Evolutionary conservation across 2,888 invertebrate species (phyloP), one percentile per base, ranked within the genome.

Genomic region (Anodontia alba): DNA sequence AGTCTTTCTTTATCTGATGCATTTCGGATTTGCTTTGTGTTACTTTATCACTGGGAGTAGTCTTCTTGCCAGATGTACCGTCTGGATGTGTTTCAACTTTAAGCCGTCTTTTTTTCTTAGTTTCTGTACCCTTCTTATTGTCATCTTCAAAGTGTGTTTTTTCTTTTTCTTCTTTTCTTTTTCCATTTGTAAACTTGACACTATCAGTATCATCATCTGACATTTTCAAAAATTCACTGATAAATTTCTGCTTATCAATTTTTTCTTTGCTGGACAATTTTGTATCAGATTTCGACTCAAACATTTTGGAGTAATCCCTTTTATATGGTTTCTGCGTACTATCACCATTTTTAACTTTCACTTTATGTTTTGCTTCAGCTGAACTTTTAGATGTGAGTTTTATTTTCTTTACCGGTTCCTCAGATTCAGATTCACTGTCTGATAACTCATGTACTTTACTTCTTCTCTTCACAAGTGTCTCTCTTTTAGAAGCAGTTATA

Each of bases 381-480:
- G 33, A 62, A 10, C 33, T 33, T 62, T 31, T 33, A 5, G 62
- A 8, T 33, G 33, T 8, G 7, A 62, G 1, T 33, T 33, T 33
- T 8, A 2, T 54, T 26, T 54, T 54, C 2, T 15, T 26, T 54
- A 23, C 51, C 5, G 51, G 23, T 10, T 36, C 51, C 20, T 84
- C 86, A 46, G 57, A 72, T 23, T 88, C 87, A n/a, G 81, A 81
- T n/a, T 86, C 90, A 77, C 88, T 89, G 42, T 89, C 90, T n/a
- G 90, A 90, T 17, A 90, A 68, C 38, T 86, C 88, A 84, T 89
- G 91, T 23, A 80, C 73, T 71, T 79, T 79, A 75, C 81, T 81
- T 3, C 73, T 46, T 29, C 62, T 62, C 17, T 62, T 62, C 17
- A 62, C 62, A 62, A 62, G 31, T 29, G 23, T 62, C 10, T 62